Base-by-base conservation (phyloP, 2,797 vertebrate genomes). In the Hozukius guyotensis region DNA sequence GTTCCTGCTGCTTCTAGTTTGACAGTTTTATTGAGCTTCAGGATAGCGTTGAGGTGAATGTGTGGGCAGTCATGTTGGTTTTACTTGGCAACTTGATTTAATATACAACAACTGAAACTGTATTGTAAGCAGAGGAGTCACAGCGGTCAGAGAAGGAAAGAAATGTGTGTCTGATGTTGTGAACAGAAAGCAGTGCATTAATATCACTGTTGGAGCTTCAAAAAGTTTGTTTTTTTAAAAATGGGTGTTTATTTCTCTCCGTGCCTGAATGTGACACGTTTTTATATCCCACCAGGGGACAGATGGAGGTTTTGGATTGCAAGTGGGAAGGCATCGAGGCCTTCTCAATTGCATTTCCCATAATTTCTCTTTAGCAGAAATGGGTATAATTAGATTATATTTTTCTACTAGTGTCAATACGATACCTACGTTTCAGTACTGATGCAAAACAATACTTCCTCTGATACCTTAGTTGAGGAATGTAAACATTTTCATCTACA, bases 1-100 rank as follows among this genome's bases (percentile, higher is more conserved):
- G 59, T 14, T 59, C 46, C 49, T 59, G 53, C 66, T 13, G 6
- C 42, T 46, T 60, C 32, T 5, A 24, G 32, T 65, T 31, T 79
- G 74, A 75, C 76, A 61, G 52, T 80, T 82, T 81, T 74, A 82
- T 82, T 60, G 36, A 75, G 52, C 68, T 55, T 57, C 20, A 25
- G 65, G 64, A 69, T 4, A 27, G 46, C 36, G 13, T 11, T 68
- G 11, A 61, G 8, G 61, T 49, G 61, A 68, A 27, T 36, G 64
- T 63, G 75, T 75, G 62, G 79, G 81, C 62, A 36, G 56, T 3
- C 20, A 3, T 56, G 32, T 63, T 61, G 34, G 24, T 61, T 79
- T 73, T 67, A 59, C 66, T 46, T 38, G 31, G 68, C 59, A 71
- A 68, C 55, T 68, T 70, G 31, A 67, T 71, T 75, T 55, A 38